phyloP scores from a whole-genome alignment of 2,113 vertebrate species.

The Epinephelus lanceolatus region DNA sequence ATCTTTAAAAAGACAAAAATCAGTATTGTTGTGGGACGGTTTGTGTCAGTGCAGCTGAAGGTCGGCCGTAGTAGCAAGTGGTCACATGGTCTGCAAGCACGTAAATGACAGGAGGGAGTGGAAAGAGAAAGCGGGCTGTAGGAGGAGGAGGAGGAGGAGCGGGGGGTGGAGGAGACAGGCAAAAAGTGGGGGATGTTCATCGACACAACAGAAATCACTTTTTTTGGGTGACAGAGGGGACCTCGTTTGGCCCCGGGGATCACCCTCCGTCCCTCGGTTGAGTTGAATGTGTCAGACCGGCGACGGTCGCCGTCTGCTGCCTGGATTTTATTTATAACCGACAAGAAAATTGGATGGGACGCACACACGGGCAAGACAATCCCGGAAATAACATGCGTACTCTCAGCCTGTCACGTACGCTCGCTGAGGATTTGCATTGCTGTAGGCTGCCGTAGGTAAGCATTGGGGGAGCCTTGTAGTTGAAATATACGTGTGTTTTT shows the following conservation, averaged over 20 bases:
- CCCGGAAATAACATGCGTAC: conserved; percentile 83
- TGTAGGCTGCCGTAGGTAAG: conserved; percentile 70
- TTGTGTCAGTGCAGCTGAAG: background rate
- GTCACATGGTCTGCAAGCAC: conserved; percentile 47
- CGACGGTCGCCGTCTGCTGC: conserved; percentile 1
- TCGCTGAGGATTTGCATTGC: conserved; percentile 69
- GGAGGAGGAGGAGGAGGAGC: conserved; percentile 17
- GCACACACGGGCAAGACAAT: conserved; percentile 62
- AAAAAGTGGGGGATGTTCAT: conserved; percentile 11
- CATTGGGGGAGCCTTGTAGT: background rate
- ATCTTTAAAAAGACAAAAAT: too few relatives aligned
- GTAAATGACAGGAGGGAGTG: conserved; percentile 57
- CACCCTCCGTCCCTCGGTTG: background rate
- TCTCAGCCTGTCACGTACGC: conserved; percentile 81
- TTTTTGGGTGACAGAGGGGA: conserved; percentile 3
- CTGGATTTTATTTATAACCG: conserved; percentile 56
- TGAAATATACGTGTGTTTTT: background rate
- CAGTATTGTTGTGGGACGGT: too few relatives aligned
- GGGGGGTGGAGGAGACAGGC: conserved; percentile 12
- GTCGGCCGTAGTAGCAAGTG: conserved; percentile 10
- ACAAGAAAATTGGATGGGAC: conserved; percentile 46
- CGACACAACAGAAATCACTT: conserved; percentile 17
- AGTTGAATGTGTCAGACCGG: background rate
- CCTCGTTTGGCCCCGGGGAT: conserved; percentile 15
- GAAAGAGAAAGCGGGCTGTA: conserved; percentile 4